Base-by-base conservation (phyloP, 2,113 vertebrate species). In the Oxygymnocypris stewartii region DNA sequence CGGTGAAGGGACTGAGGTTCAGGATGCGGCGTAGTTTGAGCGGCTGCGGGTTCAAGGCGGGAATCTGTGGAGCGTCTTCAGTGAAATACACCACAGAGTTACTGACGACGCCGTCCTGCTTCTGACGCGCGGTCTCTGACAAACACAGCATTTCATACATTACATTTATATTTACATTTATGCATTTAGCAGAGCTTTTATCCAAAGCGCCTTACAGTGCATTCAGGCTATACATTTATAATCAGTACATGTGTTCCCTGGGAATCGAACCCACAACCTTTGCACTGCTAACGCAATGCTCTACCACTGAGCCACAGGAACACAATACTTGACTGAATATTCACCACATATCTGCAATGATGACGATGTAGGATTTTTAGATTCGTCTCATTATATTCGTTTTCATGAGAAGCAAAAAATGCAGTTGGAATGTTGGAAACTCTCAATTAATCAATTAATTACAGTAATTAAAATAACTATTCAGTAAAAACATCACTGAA, bases 1-100 rank as follows among this genome's bases (percentile, higher is more conserved):
- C 97, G 0, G 98, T 99, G 94, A 99, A 99, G n/a, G 98, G 98
- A 90, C 97, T 98, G 87, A 99, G 95, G 93, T 99, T 99, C 59
- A 99, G 96, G 88, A 99, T 96, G 0, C 97, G 97, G 0, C 97
- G 93, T 87, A 99, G 95, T 89, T 99, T 99, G 89, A 99, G 94
- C 0, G 96, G 97, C 49, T 98, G 96, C 0, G 98, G 98, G 88
- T 97, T 96, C 54, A 95, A 97, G 88, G 96, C 94, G 0, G 96
- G 96, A 88, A 98, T 90, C 86, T 97, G 97, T 0, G 97, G 98
- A 1, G 96, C 94, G 1, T 99, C 97, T 89, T 99, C 97, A 0
- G 97, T 99, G 93, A 99, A 99, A 92, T 99, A 98, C 65, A 99
- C 96, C 4, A 98, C 95, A 0, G 98, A 99, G 91, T 97, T 98